Evolutionary conservation across 2,888 invertebrate species (phyloP), one percentile per base, ranked within the genome.

Genomic region (Polydrusus pterygomalis): DNA sequence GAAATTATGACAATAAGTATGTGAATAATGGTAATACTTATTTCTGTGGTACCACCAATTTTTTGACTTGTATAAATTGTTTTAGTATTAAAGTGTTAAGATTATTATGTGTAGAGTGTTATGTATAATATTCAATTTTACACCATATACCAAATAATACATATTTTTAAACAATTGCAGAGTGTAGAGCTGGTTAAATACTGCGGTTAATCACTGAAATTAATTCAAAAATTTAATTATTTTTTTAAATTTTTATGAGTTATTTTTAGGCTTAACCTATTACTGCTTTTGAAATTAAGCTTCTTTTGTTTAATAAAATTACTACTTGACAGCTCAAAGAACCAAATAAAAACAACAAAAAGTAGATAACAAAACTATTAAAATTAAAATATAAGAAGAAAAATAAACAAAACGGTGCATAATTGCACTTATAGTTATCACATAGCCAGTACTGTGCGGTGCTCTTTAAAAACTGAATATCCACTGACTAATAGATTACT

Each of bases 391-490:
- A 67, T 78, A 79, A 67, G 38, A 80, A 80, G 79, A 83, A 80
- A 81, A 82, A 78, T 79, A 86, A 88, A 88, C 77, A 80, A 79
- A 82, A 87, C 86, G 86, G 89, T 85, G 85, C 85, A 80, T 80
- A 80, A 78, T 80, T 79, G 80, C 81, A 82, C 81, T 80, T 75
- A 81, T 70, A 80, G 70, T 77, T 77, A 77, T 79, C 71, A 80
- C 80, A 81, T 81, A 80, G 81, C 81, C 70, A 78, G 79, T 80
- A 81, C 79, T 74, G 87, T 88, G 88, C 88, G 86, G 88, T 88
- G 88, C 87, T 87, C 82, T 82, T 85, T 81, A 85, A 86, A 86
- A 80, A 86, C 85, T 87, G 86, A 87, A 87, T 87, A 87, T 87
- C 87, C 87, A 88, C 86, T 84, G 86, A 87, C 84, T 84, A 79